Conservation (phyloP, 1,140 invertebrate species). For the Drosophila saltans region DNA sequence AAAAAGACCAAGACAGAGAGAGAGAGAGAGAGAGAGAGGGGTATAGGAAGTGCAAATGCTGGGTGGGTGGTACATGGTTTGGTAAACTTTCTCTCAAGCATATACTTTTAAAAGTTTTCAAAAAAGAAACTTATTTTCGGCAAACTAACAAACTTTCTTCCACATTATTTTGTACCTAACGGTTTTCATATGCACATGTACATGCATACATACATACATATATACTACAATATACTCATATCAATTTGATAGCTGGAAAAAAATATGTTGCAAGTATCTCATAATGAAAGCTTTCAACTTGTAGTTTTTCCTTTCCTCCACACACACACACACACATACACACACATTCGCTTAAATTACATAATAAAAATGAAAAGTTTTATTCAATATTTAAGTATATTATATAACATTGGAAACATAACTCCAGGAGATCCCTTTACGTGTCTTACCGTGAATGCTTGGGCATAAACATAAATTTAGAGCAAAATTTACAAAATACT, state of each 20-base stretch:
- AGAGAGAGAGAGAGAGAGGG: not conserved
- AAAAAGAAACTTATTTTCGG: not conserved
- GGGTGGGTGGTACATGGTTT: too few species aligned
- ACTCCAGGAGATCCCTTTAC: too few species aligned
- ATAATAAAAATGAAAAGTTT: too few species aligned
- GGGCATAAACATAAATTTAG: too few species aligned
- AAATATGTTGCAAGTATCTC: not conserved
- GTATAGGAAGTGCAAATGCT: too few species aligned
- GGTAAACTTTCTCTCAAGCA: not conserved
- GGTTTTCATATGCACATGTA: not conserved
- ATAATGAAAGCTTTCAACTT: not conserved
- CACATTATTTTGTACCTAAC: not conserved
- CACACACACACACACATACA: too few species aligned
- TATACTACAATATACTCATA: not conserved
- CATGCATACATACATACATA: not conserved
- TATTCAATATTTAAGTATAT: too few species aligned
- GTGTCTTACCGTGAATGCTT: too few species aligned
- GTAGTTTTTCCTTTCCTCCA: not conserved
- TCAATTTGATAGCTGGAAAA: not conserved
- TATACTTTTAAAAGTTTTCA: slow-evolving; percentile 4
- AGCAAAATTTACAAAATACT: too few species aligned
- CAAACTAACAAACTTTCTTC: not conserved
- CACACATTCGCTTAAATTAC: too few species aligned
- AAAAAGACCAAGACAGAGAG: too few species aligned
- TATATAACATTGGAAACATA: too few species aligned